These are phyloP conservation scores for Caenorhabditis remanei DNA, from an alignment of 1,140 invertebrate species.

Conservation along the genomic window DNA sequence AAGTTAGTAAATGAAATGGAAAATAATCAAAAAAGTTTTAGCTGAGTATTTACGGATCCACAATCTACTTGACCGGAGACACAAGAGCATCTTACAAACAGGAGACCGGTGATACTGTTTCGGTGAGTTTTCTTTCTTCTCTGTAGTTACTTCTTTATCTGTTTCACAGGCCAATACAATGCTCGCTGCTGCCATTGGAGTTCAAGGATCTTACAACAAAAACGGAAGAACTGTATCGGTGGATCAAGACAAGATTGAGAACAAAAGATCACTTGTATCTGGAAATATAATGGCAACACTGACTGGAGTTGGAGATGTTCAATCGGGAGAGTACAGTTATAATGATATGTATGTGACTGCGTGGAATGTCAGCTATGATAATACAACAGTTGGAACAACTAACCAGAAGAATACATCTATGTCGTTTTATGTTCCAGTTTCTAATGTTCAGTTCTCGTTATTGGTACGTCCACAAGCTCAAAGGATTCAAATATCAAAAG, in stretches of 20 bases:
- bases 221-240: slow-evolving; percentile 26
- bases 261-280: slow-evolving; percentile 19
- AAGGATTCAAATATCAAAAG: not conserved
- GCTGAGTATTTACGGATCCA: slow-evolving; percentile 35
- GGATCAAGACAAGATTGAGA: slow-evolving; percentile 26
- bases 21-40: not conserved
- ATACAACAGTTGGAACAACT: not conserved
- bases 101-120: not conserved
- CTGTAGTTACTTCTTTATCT: not conserved
- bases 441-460: not conserved
- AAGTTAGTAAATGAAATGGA: not conserved
- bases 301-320: slow-evolving; percentile 46
- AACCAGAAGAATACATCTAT: slow-evolving; percentile 13
- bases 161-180: slow-evolving; percentile 9
- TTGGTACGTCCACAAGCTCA: not conserved
- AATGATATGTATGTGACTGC: slow-evolving; percentile 47
- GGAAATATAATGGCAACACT: slow-evolving; percentile 45
- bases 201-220: not conserved
- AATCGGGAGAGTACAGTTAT: slow-evolving; percentile 37
- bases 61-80: slow-evolving; percentile 38
- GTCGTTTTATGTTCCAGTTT: slow-evolving; percentile 19
- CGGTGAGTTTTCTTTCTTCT: not conserved
- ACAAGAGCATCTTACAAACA: slow-evolving; percentile 45
- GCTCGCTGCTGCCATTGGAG: slow-evolving; percentile 18
- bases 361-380: slow-evolving; percentile 41